Conservation (phyloP, 1,140 invertebrate genomes). For the Drosophila mayri region DNA sequence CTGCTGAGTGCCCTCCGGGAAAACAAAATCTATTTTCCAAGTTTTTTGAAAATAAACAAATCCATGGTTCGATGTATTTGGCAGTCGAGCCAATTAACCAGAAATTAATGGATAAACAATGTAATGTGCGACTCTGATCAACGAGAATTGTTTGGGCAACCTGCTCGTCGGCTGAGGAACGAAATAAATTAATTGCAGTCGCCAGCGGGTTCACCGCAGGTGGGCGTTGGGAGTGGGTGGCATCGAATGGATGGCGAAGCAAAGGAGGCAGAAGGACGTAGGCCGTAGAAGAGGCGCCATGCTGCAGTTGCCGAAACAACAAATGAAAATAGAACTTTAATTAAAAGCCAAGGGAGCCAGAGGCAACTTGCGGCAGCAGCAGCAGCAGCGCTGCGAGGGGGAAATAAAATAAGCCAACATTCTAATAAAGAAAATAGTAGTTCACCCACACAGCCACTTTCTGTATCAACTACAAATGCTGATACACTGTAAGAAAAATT, state of each 20-base stretch:
- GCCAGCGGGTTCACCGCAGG: slow-evolving; percentile 61
- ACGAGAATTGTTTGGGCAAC: slow-evolving; percentile 49
- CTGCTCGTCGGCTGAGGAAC: slow-evolving; percentile 40
- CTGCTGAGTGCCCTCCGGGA: slow-evolving; percentile 1
- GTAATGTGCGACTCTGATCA: slow-evolving; percentile 29
- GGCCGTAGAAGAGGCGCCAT: slow-evolving; percentile 63
- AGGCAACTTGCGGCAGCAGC: slow-evolving; percentile 12
- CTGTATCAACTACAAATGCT: slow-evolving; percentile 1
- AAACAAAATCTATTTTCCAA: slow-evolving; percentile 11
- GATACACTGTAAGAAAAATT: slow-evolving; percentile 2
- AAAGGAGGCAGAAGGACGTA: slow-evolving; percentile 1
- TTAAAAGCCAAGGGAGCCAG: slow-evolving; percentile 56
- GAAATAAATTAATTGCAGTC: slow-evolving; percentile 77
- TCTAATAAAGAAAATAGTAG: slow-evolving; percentile 65
- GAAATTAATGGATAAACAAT: slow-evolving; percentile 75
- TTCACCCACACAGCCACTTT: slow-evolving; percentile 4
- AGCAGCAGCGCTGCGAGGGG: slow-evolving; percentile 19
- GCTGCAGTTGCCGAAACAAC: slow-evolving; percentile 58
- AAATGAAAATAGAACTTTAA: slow-evolving; percentile 81
- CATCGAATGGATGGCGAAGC: not conserved
- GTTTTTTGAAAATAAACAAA: slow-evolving; percentile 42
- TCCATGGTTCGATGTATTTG: slow-evolving; percentile 29
- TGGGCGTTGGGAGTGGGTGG: slow-evolving; percentile 38
- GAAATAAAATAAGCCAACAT: slow-evolving; percentile 53
- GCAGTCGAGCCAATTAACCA: slow-evolving; percentile 64